These are phyloP conservation scores for Muscidifurax raptorellus DNA, from an alignment of 1,140 invertebrate genomes.

Conservation along the genomic window DNA sequence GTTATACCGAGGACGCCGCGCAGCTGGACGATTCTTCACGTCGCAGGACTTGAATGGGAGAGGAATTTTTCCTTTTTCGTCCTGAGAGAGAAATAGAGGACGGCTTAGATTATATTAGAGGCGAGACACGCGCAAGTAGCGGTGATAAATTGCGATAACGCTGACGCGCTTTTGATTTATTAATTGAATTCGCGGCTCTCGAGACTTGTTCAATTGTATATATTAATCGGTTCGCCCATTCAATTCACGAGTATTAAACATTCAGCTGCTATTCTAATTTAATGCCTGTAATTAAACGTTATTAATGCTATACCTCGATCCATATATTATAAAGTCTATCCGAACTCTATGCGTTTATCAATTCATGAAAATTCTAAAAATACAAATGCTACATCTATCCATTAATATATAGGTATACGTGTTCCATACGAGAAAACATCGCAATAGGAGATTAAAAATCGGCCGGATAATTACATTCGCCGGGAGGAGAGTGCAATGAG, in stretches of 20 bases:
- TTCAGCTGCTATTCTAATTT: not conserved
- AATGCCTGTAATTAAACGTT: not conserved
- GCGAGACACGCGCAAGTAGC: too few relatives aligned
- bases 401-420: not conserved
- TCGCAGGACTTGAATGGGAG: not conserved
- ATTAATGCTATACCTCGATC: not conserved
- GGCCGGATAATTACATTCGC: not conserved
- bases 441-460: not conserved
- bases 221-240: not conserved
- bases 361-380: not conserved
- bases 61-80: not conserved
- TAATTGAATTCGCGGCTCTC: not conserved
- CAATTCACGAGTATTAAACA: not conserved
- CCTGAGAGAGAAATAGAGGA: not conserved
- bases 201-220: not conserved
- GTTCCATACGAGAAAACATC: not conserved
- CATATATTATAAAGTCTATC: too few relatives aligned
- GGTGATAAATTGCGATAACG: not conserved
- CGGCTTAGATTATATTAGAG: not conserved
- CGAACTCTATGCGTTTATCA: not conserved
- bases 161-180: not conserved
- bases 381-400: not conserved
- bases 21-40: not conserved
- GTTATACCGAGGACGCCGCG: not conserved
- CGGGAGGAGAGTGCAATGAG: not conserved